phyloP scores from a whole-genome alignment of 2,113 vertebrate genomes.

The Melanerpes aurifrons region DNA sequence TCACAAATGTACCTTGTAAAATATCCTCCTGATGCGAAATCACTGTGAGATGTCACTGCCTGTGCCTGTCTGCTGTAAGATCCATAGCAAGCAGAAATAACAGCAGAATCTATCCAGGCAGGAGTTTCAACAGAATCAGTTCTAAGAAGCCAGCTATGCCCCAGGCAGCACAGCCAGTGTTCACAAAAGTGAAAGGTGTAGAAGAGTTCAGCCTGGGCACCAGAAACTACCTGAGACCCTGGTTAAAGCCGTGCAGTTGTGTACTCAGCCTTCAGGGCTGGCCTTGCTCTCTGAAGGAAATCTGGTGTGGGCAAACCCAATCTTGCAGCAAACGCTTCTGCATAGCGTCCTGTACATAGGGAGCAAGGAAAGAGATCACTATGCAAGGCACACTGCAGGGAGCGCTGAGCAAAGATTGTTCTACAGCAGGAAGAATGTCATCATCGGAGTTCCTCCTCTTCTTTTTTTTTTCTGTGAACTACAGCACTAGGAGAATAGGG shows the following conservation, averaged over 20 bases:
- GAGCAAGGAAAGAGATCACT: background rate
- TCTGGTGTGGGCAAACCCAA: background rate
- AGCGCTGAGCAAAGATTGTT: constrained; percentile 26
- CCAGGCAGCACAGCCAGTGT: background rate
- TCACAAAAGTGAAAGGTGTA: background rate
- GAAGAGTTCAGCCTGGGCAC: background rate
- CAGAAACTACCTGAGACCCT: background rate
- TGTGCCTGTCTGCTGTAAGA: background rate
- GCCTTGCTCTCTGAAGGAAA: background rate
- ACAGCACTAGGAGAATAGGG: background rate
- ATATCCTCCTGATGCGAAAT: background rate
- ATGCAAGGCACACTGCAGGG: background rate
- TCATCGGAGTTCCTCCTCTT: constrained; percentile 7
- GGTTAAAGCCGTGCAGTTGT: background rate
- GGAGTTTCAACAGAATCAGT: background rate
- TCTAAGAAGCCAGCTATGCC: background rate
- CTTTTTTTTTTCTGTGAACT: constrained; percentile 26
- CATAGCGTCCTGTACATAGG: background rate
- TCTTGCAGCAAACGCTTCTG: background rate
- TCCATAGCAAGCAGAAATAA: background rate
- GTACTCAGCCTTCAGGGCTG: fast-evolving
- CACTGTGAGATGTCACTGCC: background rate
- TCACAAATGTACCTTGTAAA: background rate
- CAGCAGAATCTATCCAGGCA: background rate
- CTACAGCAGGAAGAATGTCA: constrained; percentile 26